A percentile compares a stretch with the other conserved stretches of the same genome.
These are phyloP conservation scores for Enoplosus armatus DNA, from an alignment of 2,797 vertebrate species.

Conservation along the genomic window DNA sequence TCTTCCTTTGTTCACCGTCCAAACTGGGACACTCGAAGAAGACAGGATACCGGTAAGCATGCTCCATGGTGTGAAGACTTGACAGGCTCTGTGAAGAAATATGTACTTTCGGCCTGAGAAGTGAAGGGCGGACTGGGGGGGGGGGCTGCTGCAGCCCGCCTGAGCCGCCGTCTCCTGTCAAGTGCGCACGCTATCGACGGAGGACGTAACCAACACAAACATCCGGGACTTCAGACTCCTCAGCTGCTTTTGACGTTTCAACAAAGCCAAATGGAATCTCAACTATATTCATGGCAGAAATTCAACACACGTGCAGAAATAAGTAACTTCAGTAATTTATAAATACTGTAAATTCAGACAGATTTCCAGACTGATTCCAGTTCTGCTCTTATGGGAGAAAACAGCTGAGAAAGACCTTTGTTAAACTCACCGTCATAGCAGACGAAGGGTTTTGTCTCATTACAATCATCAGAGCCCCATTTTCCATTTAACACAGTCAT, in stretches of 20 bases:
- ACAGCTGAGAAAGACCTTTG: not conserved
- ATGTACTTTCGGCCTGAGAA: not conserved
- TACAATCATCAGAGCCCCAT: rapidly evolving
- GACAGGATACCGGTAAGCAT: conserved; percentile 14
- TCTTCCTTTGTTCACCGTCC: conserved; percentile 37
- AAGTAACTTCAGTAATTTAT: not conserved
- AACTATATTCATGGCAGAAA: not conserved
- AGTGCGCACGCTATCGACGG: too few relatives aligned
- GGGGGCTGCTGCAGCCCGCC: too few relatives aligned
- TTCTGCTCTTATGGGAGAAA: not conserved
- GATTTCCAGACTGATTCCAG: not conserved
- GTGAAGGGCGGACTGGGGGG: too few relatives aligned
- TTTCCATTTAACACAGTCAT: rapidly evolving
- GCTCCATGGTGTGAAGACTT: conserved; percentile 38
- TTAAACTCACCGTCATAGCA: conserved; percentile 34
- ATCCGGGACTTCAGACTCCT: too few relatives aligned
- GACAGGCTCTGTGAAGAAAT: too few relatives aligned
- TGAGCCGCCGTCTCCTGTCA: too few relatives aligned
- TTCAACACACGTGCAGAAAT: not conserved
- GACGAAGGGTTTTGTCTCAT: rapidly evolving
- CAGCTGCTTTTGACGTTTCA: too few relatives aligned
- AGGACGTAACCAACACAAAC: too few relatives aligned
- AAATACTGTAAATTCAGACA: not conserved
- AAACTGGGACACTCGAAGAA: conserved; percentile 58
- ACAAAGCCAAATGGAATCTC: too few relatives aligned